A percentile compares a stretch with the other conserved stretches of the same genome.
phyloP scores from a whole-genome alignment of 2,888 invertebrate species.

The Chloroclystis v-ata region DNA sequence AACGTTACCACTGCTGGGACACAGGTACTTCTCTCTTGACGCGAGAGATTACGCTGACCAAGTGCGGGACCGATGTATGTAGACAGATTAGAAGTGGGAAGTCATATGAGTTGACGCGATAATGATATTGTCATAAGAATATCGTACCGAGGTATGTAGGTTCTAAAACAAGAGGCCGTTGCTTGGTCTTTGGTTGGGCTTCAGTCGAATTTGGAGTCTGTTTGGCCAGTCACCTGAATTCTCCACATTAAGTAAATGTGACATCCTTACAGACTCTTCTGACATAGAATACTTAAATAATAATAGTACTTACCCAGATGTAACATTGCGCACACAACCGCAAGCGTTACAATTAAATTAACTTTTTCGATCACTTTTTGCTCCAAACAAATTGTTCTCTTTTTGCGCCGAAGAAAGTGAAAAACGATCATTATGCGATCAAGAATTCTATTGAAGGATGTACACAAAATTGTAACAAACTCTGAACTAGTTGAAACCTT shows the following conservation, averaged over 20 bases:
- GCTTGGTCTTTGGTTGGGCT: too few relatives aligned
- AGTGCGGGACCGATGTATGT: too few relatives aligned
- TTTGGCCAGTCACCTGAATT: not conserved
- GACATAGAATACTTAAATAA: conserved; percentile 9
- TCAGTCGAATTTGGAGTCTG: too few relatives aligned
- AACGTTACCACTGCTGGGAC: too few relatives aligned
- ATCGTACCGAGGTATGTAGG: too few relatives aligned
- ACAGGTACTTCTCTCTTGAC: too few relatives aligned
- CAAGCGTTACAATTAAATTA: conserved; percentile 69
- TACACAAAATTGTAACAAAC: conserved; percentile 2
- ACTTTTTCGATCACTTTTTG: conserved; percentile 52
- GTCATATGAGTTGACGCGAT: too few relatives aligned
- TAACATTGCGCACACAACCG: conserved; percentile 32
- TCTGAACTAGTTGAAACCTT: conserved; percentile 20
- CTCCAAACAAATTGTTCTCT: conserved; percentile 34
- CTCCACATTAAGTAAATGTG: too few relatives aligned
- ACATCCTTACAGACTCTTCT: conserved; percentile 23
- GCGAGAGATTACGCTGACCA: too few relatives aligned
- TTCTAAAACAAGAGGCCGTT: too few relatives aligned
- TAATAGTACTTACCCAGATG: not conserved
- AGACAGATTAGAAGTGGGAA: too few relatives aligned
- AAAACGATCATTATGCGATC: conserved; percentile 55
- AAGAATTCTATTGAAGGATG: conserved; percentile 39
- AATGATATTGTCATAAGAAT: too few relatives aligned
- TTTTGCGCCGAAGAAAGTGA: conserved; percentile 61